Percentiles rank a stretch among this genome's conserved stretches.
Evolutionary conservation across 2,113 vertebrate genomes (phyloP).

Genomic region (Bathybates hornii): DNA sequence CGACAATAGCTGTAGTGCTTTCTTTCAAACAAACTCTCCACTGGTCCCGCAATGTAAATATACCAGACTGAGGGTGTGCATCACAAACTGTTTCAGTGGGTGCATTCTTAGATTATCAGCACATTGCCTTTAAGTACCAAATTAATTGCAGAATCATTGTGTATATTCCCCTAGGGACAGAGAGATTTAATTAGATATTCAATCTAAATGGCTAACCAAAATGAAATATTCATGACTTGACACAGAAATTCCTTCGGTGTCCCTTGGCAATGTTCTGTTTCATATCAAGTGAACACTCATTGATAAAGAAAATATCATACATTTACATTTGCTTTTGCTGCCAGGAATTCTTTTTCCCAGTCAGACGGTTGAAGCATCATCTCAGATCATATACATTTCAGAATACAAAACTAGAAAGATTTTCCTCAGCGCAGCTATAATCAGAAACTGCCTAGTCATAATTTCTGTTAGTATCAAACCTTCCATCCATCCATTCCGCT

Average conservation of each 20-base stretch:
- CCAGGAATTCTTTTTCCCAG: not conserved
- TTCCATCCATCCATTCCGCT: not conserved
- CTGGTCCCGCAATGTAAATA: not conserved
- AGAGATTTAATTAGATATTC: conserved; percentile 57
- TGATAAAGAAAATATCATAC: conserved; percentile 40
- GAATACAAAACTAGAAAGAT: not conserved
- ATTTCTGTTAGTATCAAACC: not conserved
- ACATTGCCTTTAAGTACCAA: conserved; percentile 52
- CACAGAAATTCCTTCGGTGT: conserved; percentile 32
- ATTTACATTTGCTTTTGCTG: conserved; percentile 4
- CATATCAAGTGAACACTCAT: conserved; percentile 23
- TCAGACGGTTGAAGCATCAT: not conserved
- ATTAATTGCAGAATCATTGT: conserved; percentile 60
- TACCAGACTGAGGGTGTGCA: conserved; percentile 2
- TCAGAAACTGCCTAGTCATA: not conserved
- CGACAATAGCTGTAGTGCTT: not conserved
- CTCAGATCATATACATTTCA: not conserved
- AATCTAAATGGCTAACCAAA: conserved; percentile 39
- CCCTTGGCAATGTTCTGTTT: conserved; percentile 18
- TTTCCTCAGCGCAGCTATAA: not conserved
- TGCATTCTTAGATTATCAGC: conserved; percentile 16
- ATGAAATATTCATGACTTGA: conserved; percentile 53
- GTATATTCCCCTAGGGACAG: conserved; percentile 25
- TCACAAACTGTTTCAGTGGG: conserved; percentile 14
- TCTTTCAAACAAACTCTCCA: not conserved